Conservation (phyloP, 2,113 vertebrate genomes). For the Puma concolor region DNA sequence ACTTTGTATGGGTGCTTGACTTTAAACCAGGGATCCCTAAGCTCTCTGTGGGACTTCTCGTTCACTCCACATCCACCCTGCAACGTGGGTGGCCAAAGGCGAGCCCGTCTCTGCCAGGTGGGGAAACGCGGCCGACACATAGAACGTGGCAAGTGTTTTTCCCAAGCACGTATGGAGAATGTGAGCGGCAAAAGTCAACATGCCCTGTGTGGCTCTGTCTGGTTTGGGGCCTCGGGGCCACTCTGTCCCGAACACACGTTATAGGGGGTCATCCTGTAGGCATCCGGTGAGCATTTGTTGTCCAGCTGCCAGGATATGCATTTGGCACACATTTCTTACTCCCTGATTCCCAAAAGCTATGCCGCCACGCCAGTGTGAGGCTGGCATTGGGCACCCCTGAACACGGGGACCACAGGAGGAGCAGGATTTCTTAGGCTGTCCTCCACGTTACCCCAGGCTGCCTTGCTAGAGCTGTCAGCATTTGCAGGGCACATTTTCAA, state of each 20-base stretch:
- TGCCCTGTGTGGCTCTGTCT: neutral
- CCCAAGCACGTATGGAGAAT: neutral
- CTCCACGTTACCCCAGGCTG: neutral
- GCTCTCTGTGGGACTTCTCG: neutral
- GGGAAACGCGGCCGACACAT: neutral
- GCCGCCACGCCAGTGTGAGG: neutral
- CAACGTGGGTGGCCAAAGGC: neutral
- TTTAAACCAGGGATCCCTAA: neutral
- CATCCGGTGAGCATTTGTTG: no score
- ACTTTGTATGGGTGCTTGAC: neutral
- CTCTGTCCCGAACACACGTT: neutral
- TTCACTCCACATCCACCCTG: neutral
- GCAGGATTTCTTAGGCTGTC: neutral
- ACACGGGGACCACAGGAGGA: accelerated
- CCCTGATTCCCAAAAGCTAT: neutral
- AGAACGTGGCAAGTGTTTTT: neutral
- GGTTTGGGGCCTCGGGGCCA: neutral
- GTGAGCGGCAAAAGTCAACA: neutral
- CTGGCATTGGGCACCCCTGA: neutral
- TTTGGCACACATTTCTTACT: neutral
- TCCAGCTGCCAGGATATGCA: neutral
- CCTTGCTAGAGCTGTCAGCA: neutral
- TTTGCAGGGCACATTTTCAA: neutral
- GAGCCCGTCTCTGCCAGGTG: neutral
- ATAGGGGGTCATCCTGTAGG: accelerated